A percentile compares a stretch with the other conserved stretches of the same genome.
These are phyloP conservation scores for Drosophila sproati DNA, from an alignment of 1,140 invertebrate species.

Conservation along the genomic window DNA sequence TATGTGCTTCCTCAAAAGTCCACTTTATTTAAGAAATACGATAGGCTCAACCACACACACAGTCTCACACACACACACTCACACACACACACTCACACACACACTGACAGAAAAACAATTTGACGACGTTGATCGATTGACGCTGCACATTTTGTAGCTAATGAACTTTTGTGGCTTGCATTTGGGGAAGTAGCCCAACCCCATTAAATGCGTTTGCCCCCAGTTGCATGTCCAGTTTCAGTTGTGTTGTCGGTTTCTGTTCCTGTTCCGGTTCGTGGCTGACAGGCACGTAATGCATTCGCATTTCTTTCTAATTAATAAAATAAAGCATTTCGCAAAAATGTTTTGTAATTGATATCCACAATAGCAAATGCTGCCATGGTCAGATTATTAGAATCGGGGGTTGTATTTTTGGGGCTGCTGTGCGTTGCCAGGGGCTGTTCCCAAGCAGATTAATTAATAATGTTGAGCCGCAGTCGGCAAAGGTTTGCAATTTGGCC, in stretches of 20 bases:
- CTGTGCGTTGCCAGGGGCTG: slow-evolving; percentile 38
- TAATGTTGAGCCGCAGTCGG: slow-evolving; percentile 13
- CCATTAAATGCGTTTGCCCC: background rate
- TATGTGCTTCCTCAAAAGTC: too few species aligned
- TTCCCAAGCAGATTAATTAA: slow-evolving; percentile 48
- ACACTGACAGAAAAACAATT: slow-evolving; percentile 6
- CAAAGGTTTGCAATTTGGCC: slow-evolving; percentile 27
- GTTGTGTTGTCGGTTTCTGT: slow-evolving; percentile 1
- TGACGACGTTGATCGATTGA: slow-evolving; percentile 68
- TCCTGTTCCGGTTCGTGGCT: background rate
- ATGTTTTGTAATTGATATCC: slow-evolving; percentile 67
- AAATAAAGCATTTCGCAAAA: slow-evolving; percentile 56
- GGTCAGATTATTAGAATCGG: background rate
- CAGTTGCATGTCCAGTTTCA: slow-evolving; percentile 49
- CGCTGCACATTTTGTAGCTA: slow-evolving; percentile 56
- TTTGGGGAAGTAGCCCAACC: slow-evolving; percentile 27
- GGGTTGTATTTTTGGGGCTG: slow-evolving; percentile 39
- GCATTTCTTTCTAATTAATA: slow-evolving; percentile 65
- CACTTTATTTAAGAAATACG: background rate
- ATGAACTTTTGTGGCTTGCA: slow-evolving; percentile 67
- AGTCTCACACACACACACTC: background rate
- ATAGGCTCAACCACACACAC: background rate
- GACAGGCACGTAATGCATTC: slow-evolving; percentile 36
- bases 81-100: background rate
- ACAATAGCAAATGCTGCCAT: slow-evolving; percentile 6